Percentiles rank a stretch among this genome's conserved stretches.
Evolutionary conservation across 1,140 invertebrate genomes (phyloP).

Genomic region (Proctacanthus coquilletti): DNA sequence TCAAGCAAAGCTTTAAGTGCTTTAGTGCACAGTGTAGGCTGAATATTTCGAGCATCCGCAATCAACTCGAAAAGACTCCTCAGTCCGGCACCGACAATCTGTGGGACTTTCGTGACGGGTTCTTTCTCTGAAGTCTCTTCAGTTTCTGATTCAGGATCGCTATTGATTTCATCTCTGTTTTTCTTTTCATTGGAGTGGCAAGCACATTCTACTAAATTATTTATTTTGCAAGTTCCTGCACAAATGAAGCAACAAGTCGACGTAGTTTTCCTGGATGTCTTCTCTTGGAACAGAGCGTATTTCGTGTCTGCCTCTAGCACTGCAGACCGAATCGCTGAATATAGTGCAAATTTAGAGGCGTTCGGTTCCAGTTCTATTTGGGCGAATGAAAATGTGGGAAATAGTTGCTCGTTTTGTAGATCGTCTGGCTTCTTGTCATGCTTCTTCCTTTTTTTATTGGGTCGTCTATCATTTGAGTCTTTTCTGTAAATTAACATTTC

Average conservation of each 20-base stretch:
- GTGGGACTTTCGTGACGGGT: conserved; percentile 20
- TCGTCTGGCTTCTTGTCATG: not conserved
- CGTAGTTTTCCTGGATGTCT: conserved; percentile 9
- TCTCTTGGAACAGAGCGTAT: conserved; percentile 23
- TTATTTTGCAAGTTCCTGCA: conserved; percentile 18
- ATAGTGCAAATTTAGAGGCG: conserved; percentile 29
- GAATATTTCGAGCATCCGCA: conserved; percentile 61
- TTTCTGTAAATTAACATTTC: conserved; percentile 1
- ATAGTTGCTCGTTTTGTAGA: conserved; percentile 19
- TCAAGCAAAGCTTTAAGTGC: conserved; percentile 75
- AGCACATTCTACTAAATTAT: conserved; percentile 21
- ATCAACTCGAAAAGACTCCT: conserved; percentile 84
- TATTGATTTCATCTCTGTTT: conserved; percentile 18
- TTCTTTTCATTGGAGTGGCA: conserved; percentile 15
- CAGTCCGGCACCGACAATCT: conserved; percentile 84
- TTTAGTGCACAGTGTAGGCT: conserved; percentile 73
- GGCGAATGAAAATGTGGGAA: conserved; percentile 21
- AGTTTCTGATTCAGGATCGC: conserved; percentile 22
- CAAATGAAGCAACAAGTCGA: conserved; percentile 22
- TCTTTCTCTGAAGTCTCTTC: conserved; percentile 24
- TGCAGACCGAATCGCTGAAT: conserved; percentile 24
- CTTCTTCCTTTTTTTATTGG: conserved; percentile 1
- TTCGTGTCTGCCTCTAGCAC: conserved; percentile 26
- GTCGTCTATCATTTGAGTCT: not conserved
- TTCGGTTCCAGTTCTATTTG: conserved; percentile 29